Base-by-base conservation (phyloP, 2,113 vertebrate genomes). In the Tyto alba region DNA sequence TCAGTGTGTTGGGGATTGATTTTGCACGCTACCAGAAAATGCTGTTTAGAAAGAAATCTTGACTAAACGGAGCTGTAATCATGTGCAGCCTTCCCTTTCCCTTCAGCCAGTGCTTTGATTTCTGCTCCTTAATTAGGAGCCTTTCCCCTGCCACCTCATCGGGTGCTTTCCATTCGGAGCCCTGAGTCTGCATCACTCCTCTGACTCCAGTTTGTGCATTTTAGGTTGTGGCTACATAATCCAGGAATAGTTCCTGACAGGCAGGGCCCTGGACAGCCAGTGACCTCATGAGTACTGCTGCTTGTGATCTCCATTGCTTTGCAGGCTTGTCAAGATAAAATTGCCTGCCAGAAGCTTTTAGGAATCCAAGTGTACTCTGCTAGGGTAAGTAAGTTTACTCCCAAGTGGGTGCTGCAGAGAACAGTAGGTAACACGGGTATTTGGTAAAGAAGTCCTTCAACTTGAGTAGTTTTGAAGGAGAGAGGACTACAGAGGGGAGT, bases 131-230 rank as follows among this genome's bases (percentile, higher is more conserved):
- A 29, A 7, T 20, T 6, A 29, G 19, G 25, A 57, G 15, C 13
- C 30, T 38, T 53, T 3, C 16, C 13, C 16, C 57, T 77, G 22
- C 27, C 9, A 3, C 68, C 45, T 81, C 43, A 20, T 27, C 0
- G 3, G 3, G 21, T 5, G 5, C 22, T 26, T 69, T 56, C 60
- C 21, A 5, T 34, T 38, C 0, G 0, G 45, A 55, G 10, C 34
- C 26, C 4, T 1, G 17, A 11, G 17, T 5, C 55, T 38, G 32
- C 20, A 4, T 17, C 27, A 27, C 21, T n/a, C 41, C 21, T 34
- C 10, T 26, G 20, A 18, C 53, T 79, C 29, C 84, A 32, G 43
- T 56, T 13, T 27, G 10, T 45, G 20, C 0, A 0, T 48, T 81
- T 45, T 27, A 78, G 56, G 34, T 17, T 78, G 69, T 53, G 45